Evolutionary conservation across 2,888 invertebrate genomes (phyloP).

Genomic region (Nephrotoma appendiculata): DNA sequence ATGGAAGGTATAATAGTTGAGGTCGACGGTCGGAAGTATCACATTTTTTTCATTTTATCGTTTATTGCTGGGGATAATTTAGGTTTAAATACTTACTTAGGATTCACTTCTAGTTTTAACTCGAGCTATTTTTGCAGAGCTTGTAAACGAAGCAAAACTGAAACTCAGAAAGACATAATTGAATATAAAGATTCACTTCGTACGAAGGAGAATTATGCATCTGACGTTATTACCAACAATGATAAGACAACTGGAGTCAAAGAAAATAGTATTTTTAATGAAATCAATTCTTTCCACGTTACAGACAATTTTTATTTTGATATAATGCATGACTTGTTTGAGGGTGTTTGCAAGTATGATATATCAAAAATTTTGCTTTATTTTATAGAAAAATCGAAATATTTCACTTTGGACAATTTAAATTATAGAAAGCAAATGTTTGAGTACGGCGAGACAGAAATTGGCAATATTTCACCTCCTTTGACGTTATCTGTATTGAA

Average conservation of each 20-base stretch:
- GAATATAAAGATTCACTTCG: background rate
- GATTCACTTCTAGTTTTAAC: background rate
- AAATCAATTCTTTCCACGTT: background rate
- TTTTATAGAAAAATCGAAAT: constrained; percentile 6
- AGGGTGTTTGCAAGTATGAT: constrained; percentile 2
- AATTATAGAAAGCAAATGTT: constrained; percentile 11
- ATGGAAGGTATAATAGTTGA: background rate
- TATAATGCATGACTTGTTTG: constrained; percentile 5
- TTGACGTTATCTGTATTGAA: constrained; percentile 8
- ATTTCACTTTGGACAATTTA: constrained; percentile 9
- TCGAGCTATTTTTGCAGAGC: background rate
- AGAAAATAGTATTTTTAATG: background rate
- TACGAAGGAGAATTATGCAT: background rate
- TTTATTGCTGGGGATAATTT: background rate
- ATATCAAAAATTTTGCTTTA: background rate
- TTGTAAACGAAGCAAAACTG: background rate
- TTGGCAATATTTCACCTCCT: constrained; percentile 10
- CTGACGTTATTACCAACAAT: background rate
- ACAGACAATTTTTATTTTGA: background rate
- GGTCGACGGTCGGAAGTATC: background rate
- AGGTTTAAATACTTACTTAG: background rate
- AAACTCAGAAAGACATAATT: background rate
- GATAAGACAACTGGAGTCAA: background rate
- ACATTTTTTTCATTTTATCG: background rate
- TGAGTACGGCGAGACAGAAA: constrained; percentile 10